These are phyloP conservation scores for Entomyzon cyanotis DNA, from an alignment of 2,113 vertebrate species.

Conservation along the genomic window DNA sequence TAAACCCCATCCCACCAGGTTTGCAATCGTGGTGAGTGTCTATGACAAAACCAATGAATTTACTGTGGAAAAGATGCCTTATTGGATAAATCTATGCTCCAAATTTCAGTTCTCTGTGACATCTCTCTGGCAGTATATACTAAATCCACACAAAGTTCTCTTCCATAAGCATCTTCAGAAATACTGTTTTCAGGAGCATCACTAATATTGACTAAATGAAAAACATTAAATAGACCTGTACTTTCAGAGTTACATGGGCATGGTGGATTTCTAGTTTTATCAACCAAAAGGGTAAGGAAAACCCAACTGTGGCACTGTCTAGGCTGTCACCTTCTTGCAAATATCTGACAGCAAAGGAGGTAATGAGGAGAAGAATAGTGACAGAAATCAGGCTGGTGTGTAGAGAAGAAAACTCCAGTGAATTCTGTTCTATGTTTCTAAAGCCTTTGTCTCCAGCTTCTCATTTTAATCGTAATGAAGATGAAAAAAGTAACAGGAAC, in stretches of 20 bases:
- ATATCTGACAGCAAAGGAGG: not conserved
- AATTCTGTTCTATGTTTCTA: not conserved
- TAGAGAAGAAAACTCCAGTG: not conserved
- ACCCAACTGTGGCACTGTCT: not conserved
- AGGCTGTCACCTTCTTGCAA: not conserved
- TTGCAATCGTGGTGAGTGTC: not conserved
- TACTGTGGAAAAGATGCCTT: not conserved
- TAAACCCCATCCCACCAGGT: not conserved
- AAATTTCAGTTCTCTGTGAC: not conserved
- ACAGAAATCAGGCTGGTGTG: not conserved
- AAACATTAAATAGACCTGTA: not conserved
- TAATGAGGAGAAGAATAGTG: accelerated
- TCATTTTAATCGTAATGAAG: not conserved
- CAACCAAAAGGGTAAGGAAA: accelerated
- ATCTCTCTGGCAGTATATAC: not conserved
- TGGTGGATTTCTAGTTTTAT: not conserved
- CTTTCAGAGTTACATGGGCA: not conserved
- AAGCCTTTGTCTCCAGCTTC: not conserved
- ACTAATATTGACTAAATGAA: not conserved
- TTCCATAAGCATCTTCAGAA: not conserved
- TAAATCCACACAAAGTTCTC: not conserved
- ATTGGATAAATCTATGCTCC: not conserved
- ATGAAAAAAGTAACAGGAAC: not conserved
- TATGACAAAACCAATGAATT: not conserved
- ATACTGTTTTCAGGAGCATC: not conserved